Conservation (phyloP, 2,888 invertebrate genomes). For the Epistrophella euchroma region DNA sequence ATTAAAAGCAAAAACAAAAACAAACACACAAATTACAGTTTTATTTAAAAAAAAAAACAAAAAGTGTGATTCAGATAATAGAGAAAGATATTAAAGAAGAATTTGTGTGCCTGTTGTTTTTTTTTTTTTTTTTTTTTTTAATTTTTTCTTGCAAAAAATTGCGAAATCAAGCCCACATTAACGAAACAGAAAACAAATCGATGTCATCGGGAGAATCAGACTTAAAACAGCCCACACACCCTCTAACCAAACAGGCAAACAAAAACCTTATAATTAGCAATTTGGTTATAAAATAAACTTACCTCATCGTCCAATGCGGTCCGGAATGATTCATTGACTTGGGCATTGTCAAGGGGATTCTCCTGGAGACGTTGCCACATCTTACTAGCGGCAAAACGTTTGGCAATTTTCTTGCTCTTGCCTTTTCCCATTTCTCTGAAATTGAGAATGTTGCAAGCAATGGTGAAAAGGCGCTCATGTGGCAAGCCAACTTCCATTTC, state of each 20-base stretch:
- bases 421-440: slow-evolving; percentile 94
- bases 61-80: background rate
- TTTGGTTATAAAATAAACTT: slow-evolving; percentile 78
- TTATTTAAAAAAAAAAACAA: slow-evolving; percentile 35
- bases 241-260: slow-evolving; percentile 59
- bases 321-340: slow-evolving; percentile 86
- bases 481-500: slow-evolving; percentile 89
- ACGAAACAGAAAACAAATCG: slow-evolving; percentile 44
- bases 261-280: slow-evolving; percentile 39
- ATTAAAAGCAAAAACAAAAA: slow-evolving; percentile 69
- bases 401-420: slow-evolving; percentile 98
- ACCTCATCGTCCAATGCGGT: slow-evolving; percentile 90
- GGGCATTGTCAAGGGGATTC: slow-evolving; percentile 89
- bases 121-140: slow-evolving; percentile 10
- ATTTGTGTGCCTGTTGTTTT: slow-evolving; percentile 65
- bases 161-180: slow-evolving; percentile 62
- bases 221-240: slow-evolving; percentile 35
- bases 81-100: background rate
- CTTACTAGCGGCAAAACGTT: slow-evolving; percentile 97
- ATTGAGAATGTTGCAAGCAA: slow-evolving; percentile 94
- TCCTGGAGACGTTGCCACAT: slow-evolving; percentile 95
- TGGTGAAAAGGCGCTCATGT: slow-evolving; percentile 96
- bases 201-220: slow-evolving; percentile 36
- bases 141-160: slow-evolving; percentile 21
- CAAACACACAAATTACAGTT: slow-evolving; percentile 80